Conservation (phyloP, 2,888 invertebrate species). For the Abrostola triplasia region DNA sequence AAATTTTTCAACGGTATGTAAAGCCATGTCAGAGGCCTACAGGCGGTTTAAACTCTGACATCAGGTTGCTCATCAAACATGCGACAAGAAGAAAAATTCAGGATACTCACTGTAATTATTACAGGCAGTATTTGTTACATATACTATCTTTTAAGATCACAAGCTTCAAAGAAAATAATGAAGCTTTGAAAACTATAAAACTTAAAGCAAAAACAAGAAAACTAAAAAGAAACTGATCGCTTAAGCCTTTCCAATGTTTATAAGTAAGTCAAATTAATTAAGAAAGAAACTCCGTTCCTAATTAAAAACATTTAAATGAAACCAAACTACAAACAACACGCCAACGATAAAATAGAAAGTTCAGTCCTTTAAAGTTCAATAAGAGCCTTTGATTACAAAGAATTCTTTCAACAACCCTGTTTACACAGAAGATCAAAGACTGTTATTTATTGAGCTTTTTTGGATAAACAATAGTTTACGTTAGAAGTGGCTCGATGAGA, state of each 20-base stretch:
- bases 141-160: no score
- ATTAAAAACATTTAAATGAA: slow-evolving; percentile 38
- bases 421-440: slow-evolving; percentile 41
- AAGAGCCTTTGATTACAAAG: slow-evolving; percentile 39
- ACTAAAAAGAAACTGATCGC: not conserved
- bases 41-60: no score
- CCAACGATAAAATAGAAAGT: slow-evolving; percentile 23
- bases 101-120: no score
- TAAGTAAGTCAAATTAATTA: slow-evolving; percentile 16
- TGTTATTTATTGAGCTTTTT: slow-evolving; percentile 18
- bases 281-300: slow-evolving; percentile 17
- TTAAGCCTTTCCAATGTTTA: slow-evolving; percentile 1
- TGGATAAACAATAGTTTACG: slow-evolving; percentile 24
- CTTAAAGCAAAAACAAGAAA: not conserved
- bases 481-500: slow-evolving; percentile 19
- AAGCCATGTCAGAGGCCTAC: no score
- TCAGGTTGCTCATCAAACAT: no score
- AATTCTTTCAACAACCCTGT: slow-evolving; percentile 23
- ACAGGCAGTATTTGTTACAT: no score
- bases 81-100: no score
- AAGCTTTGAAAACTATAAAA: no score
- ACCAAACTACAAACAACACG: slow-evolving; percentile 16
- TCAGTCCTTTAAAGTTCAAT: slow-evolving; percentile 24
- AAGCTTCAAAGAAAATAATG: no score
- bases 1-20: no score